Base-by-base conservation (phyloP, 1,140 invertebrate species). In the Listronotus bonariensis region DNA sequence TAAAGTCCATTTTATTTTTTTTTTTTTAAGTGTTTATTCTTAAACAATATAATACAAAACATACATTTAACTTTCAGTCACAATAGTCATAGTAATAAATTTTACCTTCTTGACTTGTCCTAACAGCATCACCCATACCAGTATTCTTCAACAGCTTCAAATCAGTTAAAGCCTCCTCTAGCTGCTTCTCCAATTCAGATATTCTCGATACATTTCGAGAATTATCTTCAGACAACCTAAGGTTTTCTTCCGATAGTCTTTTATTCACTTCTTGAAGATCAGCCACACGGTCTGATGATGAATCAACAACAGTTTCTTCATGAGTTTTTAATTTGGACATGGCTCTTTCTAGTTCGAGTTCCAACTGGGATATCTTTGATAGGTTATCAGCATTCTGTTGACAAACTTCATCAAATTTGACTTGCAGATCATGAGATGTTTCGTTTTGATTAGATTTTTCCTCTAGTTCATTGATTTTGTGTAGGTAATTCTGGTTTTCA, bases 181-280 rank as follows among this genome's bases (percentile, higher is more conserved):
- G 72, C 15, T 55, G 49, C 14, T 78, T 73, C 65, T 83, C 78
- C 43, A 81, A 69, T 58, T 77, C 71, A n/a, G 59, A 57, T 63
- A 83, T 78, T 67, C 68, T 69, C 7, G 18, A 9, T 12, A 71
- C 18, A 31, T 65, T 55, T 41, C 72, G 52, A 14, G 72, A 45
- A 6, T 76, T 56, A 7, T 61, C 31, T 6, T 70, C 43, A 14
- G 74, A 67, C 11, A 73, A 57, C 60, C 71, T 68, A 17, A 61
- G 43, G 49, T 55, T 46, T 42, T 65, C 53, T 55, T 11, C 14
- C 18, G 34, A 38, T 8, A 40, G 11, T 55, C 20, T 43, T 85
- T 78, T 70, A 85, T 82, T 77, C 85, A 86, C 65, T 83, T 81
- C 70, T 82, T 79, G 11, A 86, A 75, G 71, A 85, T 82, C 51